Evolutionary conservation across 2,113 vertebrate species (phyloP).

Genomic region (Xiphophorus maculatus): DNA sequence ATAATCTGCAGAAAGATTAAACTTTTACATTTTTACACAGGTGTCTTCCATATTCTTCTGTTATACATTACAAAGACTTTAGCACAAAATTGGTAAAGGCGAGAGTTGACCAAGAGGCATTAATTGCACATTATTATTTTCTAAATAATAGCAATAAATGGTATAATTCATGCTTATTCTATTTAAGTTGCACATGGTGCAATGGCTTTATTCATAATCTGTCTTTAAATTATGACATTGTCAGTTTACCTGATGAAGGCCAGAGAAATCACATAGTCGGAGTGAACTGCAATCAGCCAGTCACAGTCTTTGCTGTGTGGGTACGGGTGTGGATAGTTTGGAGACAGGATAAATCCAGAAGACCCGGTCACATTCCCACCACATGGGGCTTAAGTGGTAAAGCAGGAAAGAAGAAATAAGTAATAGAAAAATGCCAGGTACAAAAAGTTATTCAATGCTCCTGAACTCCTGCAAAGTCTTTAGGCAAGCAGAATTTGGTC

Average conservation of each 20-base stretch:
- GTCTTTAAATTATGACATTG: not conserved
- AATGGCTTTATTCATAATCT: not conserved
- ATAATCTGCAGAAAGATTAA: not conserved
- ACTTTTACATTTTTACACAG: not conserved
- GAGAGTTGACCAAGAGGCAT: not conserved
- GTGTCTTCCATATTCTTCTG: not conserved
- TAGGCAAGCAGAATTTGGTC: conserved; percentile 4
- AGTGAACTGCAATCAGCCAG: conserved; percentile 93
- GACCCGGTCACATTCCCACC: conserved; percentile 97
- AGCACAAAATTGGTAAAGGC: not conserved
- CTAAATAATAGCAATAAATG: not conserved
- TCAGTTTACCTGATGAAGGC: conserved; percentile 94
- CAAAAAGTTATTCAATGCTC: conserved; percentile 5
- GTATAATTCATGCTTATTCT: not conserved
- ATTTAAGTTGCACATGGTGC: no score
- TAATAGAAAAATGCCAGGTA: conserved; percentile 12
- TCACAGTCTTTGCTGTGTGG: conserved; percentile 98
- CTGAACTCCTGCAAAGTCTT: not conserved
- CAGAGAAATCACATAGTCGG: conserved; percentile 96
- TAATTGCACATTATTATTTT: not conserved
- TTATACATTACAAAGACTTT: not conserved
- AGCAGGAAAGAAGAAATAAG: not conserved
- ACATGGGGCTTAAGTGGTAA: conserved; percentile 87
- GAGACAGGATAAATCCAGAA: conserved; percentile 97
- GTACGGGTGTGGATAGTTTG: conserved; percentile 97